These are phyloP conservation scores for Melangyna quadrimaculata DNA, from an alignment of 2,888 invertebrate genomes.

Conservation along the genomic window DNA sequence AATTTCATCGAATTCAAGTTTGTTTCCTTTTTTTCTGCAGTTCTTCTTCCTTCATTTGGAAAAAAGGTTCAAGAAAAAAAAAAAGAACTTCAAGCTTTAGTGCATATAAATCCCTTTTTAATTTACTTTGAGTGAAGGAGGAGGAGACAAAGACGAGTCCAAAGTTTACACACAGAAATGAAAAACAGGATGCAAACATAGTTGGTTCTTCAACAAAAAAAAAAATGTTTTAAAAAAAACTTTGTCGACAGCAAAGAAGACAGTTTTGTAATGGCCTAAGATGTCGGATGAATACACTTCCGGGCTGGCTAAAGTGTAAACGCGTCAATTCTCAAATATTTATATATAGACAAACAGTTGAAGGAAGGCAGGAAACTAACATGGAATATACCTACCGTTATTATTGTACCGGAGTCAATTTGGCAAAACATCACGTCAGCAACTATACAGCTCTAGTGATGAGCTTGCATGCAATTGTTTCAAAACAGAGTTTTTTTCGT, in stretches of 20 bases:
- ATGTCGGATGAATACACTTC: conserved; percentile 58
- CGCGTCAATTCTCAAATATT: conserved; percentile 35
- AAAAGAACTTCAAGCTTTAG: conserved; percentile 33
- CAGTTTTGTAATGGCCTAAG: conserved; percentile 46
- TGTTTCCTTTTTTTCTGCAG: conserved; percentile 7
- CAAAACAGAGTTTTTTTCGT: background rate
- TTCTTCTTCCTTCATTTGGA: background rate
- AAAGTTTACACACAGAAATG: conserved; percentile 34
- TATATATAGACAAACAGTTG: background rate
- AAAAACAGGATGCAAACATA: conserved; percentile 17
- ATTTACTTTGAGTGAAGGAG: conserved; percentile 46
- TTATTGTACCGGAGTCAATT: conserved; percentile 34
- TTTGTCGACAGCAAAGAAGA: background rate
- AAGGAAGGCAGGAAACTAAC: conserved; percentile 17
- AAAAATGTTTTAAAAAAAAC: background rate
- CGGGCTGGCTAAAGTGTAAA: conserved; percentile 43
- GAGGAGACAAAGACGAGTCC: background rate
- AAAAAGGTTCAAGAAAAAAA: background rate
- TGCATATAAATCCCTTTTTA: conserved; percentile 64
- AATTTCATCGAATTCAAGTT: conserved; percentile 53
- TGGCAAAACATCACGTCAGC: conserved; percentile 57
- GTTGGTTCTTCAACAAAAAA: background rate
- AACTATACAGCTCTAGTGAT: conserved; percentile 17
- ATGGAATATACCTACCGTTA: conserved; percentile 8
- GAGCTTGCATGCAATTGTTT: conserved; percentile 60